phyloP scores from a whole-genome alignment of 2,888 invertebrate species.

The Epistrophella euchroma region DNA sequence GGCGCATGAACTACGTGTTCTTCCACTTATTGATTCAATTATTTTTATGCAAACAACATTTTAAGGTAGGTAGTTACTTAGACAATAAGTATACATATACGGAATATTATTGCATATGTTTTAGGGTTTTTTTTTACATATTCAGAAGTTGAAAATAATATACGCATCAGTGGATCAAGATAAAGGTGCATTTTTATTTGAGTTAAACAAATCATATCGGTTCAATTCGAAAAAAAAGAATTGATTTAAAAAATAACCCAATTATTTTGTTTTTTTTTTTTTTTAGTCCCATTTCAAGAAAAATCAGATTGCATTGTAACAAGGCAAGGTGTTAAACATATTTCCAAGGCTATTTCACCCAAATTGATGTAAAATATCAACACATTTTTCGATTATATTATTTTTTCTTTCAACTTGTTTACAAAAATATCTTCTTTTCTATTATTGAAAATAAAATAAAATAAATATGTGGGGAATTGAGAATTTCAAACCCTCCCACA shows the following conservation, averaged over 20 bases:
- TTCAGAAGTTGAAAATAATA: no score
- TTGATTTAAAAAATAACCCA: neutral
- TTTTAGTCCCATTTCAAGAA: neutral
- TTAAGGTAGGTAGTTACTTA: no score
- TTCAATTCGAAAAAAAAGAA: no score
- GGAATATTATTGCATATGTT: no score
- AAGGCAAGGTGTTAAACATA: neutral
- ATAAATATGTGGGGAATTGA: neutral
- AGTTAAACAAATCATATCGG: no score
- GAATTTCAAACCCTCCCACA: neutral
- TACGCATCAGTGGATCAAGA: no score
- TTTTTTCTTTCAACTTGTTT: neutral
- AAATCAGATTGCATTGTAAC: neutral
- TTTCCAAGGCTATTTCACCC: neutral
- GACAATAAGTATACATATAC: no score
- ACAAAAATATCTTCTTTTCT: neutral
- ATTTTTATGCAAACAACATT: no score
- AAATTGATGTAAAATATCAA: neutral
- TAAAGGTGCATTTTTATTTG: no score
- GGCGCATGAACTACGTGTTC: no score
- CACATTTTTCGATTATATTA: neutral
- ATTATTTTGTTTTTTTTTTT: conserved; percentile 2
- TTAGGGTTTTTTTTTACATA: no score
- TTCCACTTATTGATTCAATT: no score
- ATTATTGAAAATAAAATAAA: neutral